These are phyloP conservation scores for Metacarcinus magister DNA, from an alignment of 2,888 invertebrate genomes.

Conservation along the genomic window DNA sequence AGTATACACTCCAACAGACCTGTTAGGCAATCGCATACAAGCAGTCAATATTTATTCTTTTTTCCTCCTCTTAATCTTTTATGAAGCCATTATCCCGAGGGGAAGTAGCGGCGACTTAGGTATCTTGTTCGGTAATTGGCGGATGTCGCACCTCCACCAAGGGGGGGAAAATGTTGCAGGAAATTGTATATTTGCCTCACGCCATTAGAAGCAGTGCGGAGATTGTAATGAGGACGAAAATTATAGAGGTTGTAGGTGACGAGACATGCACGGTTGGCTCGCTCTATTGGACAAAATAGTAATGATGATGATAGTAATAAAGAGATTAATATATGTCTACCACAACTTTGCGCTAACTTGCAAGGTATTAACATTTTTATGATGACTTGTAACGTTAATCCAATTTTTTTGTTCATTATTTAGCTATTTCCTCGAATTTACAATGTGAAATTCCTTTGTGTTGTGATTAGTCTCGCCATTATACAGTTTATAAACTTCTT, in stretches of 20 bases:
- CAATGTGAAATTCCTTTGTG: neutral
- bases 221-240: neutral
- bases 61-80: neutral
- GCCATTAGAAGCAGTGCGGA: neutral
- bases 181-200: slow-evolving; percentile 17
- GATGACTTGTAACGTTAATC: neutral
- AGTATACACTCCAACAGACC: neutral
- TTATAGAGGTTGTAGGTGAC: neutral
- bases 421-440: neutral
- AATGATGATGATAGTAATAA: neutral
- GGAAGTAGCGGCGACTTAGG: neutral
- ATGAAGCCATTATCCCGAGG: neutral
- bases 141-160: neutral
- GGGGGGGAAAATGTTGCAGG: neutral
- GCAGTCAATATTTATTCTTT: neutral
- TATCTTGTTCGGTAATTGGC: slow-evolving; percentile 11
- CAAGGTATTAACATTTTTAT: neutral
- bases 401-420: neutral
- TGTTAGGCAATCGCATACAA: neutral
- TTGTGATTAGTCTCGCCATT: too few species aligned
- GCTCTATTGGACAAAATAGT: neutral
- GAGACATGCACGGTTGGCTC: slow-evolving; percentile 4
- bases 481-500: too few species aligned
- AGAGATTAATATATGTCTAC: neutral
- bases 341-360: slow-evolving; percentile 2